Percentiles rank a stretch among this genome's conserved stretches.
Conservation (phyloP, 2,888 invertebrate species). For the Cenopis cana region DNA sequence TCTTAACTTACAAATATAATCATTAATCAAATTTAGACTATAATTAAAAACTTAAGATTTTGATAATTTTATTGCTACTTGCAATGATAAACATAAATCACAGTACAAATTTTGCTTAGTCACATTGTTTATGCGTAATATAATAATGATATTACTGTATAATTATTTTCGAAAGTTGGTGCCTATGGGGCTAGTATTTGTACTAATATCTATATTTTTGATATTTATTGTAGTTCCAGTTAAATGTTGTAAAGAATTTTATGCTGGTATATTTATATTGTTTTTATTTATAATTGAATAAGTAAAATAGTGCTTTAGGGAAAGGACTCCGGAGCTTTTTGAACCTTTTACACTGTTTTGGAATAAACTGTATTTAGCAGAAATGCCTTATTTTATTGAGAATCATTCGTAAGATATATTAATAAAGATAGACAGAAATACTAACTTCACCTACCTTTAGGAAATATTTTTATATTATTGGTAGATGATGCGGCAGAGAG, state of each 20-base stretch:
- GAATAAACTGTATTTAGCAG: conserved; percentile 34
- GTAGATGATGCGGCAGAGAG: no score
- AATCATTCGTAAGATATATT: not conserved
- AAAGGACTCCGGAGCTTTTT: conserved; percentile 21
- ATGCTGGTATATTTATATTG: conserved; percentile 14
- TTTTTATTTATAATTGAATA: conserved; percentile 16
- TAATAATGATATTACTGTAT: not conserved
- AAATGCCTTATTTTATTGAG: not conserved
- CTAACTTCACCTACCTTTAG: no score
- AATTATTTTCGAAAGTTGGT: not conserved
- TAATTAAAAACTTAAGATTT: no score
- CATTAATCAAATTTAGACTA: no score
- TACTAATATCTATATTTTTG: conserved; percentile 1
- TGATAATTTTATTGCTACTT: not conserved
- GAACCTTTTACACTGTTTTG: conserved; percentile 33
- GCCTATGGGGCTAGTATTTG: not conserved
- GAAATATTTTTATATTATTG: no score
- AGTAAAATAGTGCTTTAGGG: conserved; percentile 11
- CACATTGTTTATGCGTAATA: not conserved
- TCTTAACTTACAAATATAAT: not conserved
- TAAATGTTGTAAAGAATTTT: conserved; percentile 14
- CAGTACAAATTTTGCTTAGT: not conserved
- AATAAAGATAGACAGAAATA: no score
- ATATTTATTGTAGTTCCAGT: conserved; percentile 17
- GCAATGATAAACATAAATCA: not conserved